Evolutionary conservation across 2,113 vertebrate genomes (phyloP).

Genomic region (Arizona elegans): DNA sequence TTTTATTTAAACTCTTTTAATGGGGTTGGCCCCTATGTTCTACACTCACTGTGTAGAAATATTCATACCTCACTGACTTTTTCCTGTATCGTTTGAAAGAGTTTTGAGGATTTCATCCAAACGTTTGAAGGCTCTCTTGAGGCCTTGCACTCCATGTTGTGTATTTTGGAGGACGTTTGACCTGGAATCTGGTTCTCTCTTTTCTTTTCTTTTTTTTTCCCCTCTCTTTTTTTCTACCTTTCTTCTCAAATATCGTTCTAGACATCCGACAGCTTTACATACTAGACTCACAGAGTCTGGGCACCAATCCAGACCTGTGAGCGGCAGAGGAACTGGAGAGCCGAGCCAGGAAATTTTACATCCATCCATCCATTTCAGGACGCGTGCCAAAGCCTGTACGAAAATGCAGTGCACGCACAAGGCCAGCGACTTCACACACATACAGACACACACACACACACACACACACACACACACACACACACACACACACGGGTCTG

Average conservation of each 20-base stretch:
- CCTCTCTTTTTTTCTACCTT: slow-evolving; percentile 5
- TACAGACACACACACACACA: neutral
- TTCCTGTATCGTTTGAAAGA: neutral
- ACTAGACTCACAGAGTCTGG: neutral
- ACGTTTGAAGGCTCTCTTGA: neutral
- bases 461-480: neutral
- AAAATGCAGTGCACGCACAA: slow-evolving; percentile 23
- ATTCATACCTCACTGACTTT: neutral
- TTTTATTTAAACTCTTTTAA: too few species aligned
- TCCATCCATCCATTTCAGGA: slow-evolving; percentile 31
- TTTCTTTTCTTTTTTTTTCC: neutral
- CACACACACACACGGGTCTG: neutral
- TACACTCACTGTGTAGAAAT: neutral
- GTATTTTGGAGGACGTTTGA: neutral
- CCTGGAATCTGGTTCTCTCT: slow-evolving; percentile 37
- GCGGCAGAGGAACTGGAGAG: slow-evolving; percentile 46
- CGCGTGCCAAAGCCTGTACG: slow-evolving; percentile 46
- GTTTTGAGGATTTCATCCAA: neutral
- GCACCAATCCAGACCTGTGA: slow-evolving; percentile 41
- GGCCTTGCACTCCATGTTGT: neutral
- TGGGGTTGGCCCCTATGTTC: neutral
- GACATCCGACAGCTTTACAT: neutral
- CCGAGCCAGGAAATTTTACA: slow-evolving; percentile 57
- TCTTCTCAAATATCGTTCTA: slow-evolving; percentile 29
- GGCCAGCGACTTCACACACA: neutral